Base-by-base conservation (phyloP, 1,140 invertebrate species). In the Spodoptera frugiperda region DNA sequence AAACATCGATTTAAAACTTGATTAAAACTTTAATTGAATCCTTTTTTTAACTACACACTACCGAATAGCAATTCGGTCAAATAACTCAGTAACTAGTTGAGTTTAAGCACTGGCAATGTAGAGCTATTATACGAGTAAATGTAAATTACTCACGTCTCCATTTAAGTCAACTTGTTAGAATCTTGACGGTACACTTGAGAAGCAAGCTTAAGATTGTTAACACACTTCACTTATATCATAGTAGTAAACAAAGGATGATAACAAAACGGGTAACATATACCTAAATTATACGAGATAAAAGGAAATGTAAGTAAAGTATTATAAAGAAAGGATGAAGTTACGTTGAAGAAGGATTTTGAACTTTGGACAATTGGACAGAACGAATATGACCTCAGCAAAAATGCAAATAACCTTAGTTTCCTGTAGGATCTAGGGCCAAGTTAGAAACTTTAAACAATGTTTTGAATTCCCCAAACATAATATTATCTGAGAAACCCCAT, bases 141-240 rank as follows among this genome's bases (percentile, higher is more conserved):
- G 59, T 44, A 44, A 46, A 63, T 63, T 39, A 44, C 2, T 3
- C 15, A 63, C 33, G 59, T 44, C 33, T 63, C 59, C 33, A 44
- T 63, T 63, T 63, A 63, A 63, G 59, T 63, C 39, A 63, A 63
- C 59, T 44, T 44, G 59, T 63, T 63, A 63, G 33, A 63, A 63
- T 63, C 59, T 63, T 63, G 59, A 63, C 33, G 59, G 17, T 44
- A 44, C 15, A 17, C 17, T 63, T 39, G 59, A 59, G 15, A 63
- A 33, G 54, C 54, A 30, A 25, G 21, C 25, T 14, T 57, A 57
- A 30, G 11, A 57, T 57, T 57, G 11, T 57, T 57, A 39, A 9
- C 33, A 39, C 33, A 10, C 33, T 10, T 25, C 11, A 21, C 10
- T 17, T 12, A 30, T 57, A 14, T 25, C 54, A 30, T 57, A 57